Evolutionary conservation across 2,113 vertebrate genomes (phyloP), one percentile per base, ranked within the genome.

Genomic region (Bos taurus): DNA sequence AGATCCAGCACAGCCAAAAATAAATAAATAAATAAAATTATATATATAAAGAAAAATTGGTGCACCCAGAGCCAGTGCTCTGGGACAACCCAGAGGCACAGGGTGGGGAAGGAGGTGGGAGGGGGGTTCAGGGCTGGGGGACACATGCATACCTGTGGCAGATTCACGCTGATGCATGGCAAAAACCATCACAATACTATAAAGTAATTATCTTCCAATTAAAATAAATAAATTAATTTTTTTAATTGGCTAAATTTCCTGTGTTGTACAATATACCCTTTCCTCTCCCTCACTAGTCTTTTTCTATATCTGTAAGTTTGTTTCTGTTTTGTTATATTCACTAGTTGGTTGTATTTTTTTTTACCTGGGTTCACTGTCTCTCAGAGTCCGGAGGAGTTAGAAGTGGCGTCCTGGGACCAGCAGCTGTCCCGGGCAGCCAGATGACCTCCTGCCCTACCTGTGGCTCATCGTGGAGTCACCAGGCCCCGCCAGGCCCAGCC

Each of bases 381-480:
- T 91, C 25, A 1, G 59, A 46, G 50, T 36, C 97, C 36, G 23
- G 74, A 84, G 81, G 43, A 54, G 25, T 26, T 25, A 16, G 10
- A 40, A 43, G 86, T 2, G 16, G 21, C 0, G 0, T 28, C 46
- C 19, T n/a, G 14, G 7, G 50, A 56, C 1, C 4, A 88, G 59
- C 57, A 7, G 17, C 26, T 54, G 5, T 95, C 82, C 67, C 21
- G 13, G 11, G 3, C 12, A n/a, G 28, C 30, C 21, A 3, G 36
- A 17, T 30, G 64, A 50, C 52, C 85, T 50, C 88, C 78, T 54
- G 48, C 52, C 77, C 36, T 3, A 17, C 15, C 23, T 2, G 1
- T 6, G 4, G 13, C 54, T 1, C 0, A 5, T 28, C 5, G 8
- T 5, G 3, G 15, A 11, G 7, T 46, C 6, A 0, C 80, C 19